A percentile compares a stretch with the other conserved stretches of the same genome.
These are phyloP conservation scores for Arbacia lixula DNA, from an alignment of 53 echinoderm and acorn worm species.

Conservation along the genomic window DNA sequence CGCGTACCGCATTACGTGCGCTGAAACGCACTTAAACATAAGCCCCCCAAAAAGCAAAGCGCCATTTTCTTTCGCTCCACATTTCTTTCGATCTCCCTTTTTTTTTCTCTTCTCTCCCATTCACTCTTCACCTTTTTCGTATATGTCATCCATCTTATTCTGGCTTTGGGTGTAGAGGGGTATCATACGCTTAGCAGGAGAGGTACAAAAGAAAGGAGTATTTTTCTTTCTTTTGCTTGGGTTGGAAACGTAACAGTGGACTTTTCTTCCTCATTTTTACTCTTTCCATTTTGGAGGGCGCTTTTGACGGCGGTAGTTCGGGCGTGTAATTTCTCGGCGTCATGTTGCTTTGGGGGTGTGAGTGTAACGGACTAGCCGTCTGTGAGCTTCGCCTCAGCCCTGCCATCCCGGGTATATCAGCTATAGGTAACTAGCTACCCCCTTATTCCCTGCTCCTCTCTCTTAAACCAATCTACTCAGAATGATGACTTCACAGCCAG, in stretches of 20 bases:
- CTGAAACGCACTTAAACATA: conserved; percentile 24
- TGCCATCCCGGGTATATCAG: not conserved
- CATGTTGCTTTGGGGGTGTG: conserved; percentile 1
- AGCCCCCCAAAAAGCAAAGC: conserved; percentile 11
- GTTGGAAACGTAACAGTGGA: conserved; percentile 53
- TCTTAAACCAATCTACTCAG: too few species aligned
- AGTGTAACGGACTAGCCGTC: not conserved
- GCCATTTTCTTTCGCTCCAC: conserved; percentile 9
- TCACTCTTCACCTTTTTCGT: not conserved
- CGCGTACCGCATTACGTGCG: conserved; percentile 43
- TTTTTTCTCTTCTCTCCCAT: not conserved
- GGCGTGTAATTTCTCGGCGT: conserved; percentile 51
- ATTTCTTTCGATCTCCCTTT: too few species aligned
- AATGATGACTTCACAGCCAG: too few species aligned
- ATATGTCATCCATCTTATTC: not conserved
- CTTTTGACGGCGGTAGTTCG: not conserved
- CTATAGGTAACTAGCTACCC: too few species aligned
- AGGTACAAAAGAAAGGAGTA: conserved; percentile 41
- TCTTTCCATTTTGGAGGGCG: conserved; percentile 27
- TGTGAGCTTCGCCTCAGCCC: conserved; percentile 1
- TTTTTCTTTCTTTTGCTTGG: conserved; percentile 13
- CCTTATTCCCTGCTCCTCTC: too few species aligned
- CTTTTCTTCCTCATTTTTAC: conserved; percentile 52
- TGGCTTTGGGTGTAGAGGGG: conserved; percentile 15
- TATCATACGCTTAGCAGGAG: conserved; percentile 52